Conservation (phyloP, 2,797 vertebrate genomes). For the Sebastes nivosus region DNA sequence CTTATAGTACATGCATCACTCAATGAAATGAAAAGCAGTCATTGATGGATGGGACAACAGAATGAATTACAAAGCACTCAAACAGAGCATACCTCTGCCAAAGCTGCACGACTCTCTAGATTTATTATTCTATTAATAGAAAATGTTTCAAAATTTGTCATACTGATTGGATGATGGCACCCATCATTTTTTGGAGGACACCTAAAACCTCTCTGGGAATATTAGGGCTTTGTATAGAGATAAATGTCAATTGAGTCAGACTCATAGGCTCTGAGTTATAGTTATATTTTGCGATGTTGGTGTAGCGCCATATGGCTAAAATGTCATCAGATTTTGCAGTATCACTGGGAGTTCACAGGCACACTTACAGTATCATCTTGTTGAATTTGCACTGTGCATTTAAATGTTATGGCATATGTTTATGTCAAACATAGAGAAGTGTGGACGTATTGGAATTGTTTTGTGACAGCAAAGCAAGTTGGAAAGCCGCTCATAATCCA, state of each 20-base stretch:
- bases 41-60: slow-evolving; percentile 29
- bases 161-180: slow-evolving; percentile 29
- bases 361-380: background rate
- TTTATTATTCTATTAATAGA: slow-evolving; percentile 44
- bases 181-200: slow-evolving; percentile 16
- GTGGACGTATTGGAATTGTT: background rate
- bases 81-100: slow-evolving; percentile 5
- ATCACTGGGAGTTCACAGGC: background rate
- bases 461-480: background rate
- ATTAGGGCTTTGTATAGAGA: slow-evolving; percentile 5
- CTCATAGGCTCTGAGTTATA: background rate
- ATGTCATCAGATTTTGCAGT: background rate
- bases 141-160: slow-evolving; percentile 44
- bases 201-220: slow-evolving; percentile 9
- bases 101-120: slow-evolving; percentile 18
- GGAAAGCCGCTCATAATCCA: background rate
- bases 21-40: slow-evolving; percentile 9
- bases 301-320: background rate
- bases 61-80: slow-evolving; percentile 45
- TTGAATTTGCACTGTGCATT: background rate
- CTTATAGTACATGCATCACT: slow-evolving; percentile 1
- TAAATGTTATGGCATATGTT: background rate
- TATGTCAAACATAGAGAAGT: background rate
- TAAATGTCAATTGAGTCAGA: background rate
- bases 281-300: background rate